Conservation (phyloP, 2,797 vertebrate genomes). For the Tokudaia muenninki region DNA sequence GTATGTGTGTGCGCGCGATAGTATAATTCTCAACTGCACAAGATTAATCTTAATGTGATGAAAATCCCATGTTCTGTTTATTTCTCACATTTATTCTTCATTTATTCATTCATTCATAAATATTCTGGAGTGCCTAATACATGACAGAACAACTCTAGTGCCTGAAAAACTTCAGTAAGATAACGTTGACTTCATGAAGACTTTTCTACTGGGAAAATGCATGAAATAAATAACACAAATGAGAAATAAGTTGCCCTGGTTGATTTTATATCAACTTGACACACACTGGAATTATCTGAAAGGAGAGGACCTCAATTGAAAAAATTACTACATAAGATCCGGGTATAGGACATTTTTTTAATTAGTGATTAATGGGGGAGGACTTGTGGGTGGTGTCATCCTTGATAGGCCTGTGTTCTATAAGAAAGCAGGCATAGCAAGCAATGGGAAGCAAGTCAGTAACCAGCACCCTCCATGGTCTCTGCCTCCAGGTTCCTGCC, state of each 20-base stretch:
- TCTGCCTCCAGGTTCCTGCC: background rate
- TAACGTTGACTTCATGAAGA: background rate
- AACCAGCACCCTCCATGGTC: too few species aligned
- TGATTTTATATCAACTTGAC: background rate
- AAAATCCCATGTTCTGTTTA: background rate
- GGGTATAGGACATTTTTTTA: background rate
- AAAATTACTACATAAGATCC: background rate
- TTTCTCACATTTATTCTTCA: background rate
- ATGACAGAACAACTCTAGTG: background rate
- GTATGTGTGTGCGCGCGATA: background rate
- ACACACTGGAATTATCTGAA: background rate
- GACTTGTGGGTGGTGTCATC: background rate
- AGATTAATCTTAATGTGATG: background rate
- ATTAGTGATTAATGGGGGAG: background rate
- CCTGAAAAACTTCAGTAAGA: background rate
- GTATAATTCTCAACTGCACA: background rate
- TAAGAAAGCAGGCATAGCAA: background rate
- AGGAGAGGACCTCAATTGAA: background rate
- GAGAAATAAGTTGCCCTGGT: background rate
- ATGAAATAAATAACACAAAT: slow-evolving; percentile 6
- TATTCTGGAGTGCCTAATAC: background rate
- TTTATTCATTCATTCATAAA: background rate
- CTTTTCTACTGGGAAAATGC: background rate
- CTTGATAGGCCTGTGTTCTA: background rate
- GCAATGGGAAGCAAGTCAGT: background rate